Evolutionary conservation across 1,140 invertebrate genomes (phyloP).

Genomic region (Pentalonia nigronervosa): DNA sequence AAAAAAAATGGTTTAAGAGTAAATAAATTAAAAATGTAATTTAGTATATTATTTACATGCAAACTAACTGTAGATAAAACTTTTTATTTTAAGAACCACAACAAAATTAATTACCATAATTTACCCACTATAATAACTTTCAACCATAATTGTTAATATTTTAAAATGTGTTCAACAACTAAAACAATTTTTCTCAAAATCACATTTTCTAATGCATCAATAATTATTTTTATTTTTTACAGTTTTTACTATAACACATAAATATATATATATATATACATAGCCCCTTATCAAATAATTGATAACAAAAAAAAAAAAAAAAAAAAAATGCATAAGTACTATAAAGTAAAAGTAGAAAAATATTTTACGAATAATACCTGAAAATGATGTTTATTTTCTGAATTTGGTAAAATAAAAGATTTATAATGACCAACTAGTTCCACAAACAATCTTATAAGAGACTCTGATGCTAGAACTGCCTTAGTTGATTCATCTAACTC

Average conservation of each 20-base stretch:
- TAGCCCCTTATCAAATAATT: neutral
- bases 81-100: neutral
- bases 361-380: slow-evolving; percentile 59
- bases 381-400: slow-evolving; percentile 66
- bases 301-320: neutral
- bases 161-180: neutral
- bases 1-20: neutral
- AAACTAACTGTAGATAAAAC: neutral
- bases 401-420: slow-evolving; percentile 66
- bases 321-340: neutral
- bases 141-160: neutral
- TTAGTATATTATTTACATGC: neutral
- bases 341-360: neutral
- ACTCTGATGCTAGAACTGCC: slow-evolving; percentile 74
- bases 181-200: too few species aligned
- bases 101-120: neutral
- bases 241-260: neutral
- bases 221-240: neutral
- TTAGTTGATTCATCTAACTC: slow-evolving; percentile 69
- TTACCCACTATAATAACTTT: neutral
- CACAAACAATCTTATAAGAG: slow-evolving; percentile 74
- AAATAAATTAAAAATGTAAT: neutral
- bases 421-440: slow-evolving; percentile 72
- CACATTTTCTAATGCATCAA: too few species aligned
- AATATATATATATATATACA: neutral